Conservation (phyloP, 1,140 invertebrate species). For the Cephus cinctus region DNA sequence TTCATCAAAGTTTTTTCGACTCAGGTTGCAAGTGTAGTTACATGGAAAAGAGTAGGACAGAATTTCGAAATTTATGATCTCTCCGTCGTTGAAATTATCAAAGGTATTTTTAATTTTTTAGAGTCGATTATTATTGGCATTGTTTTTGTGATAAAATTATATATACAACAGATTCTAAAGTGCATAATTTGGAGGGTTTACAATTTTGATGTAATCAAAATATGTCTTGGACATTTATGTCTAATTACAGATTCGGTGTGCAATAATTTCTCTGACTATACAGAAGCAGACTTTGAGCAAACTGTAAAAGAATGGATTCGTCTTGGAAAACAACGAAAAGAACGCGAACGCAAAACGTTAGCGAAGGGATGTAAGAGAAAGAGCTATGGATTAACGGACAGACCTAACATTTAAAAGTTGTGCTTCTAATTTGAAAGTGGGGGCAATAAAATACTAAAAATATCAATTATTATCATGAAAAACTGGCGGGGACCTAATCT, state of each 20-base stretch:
- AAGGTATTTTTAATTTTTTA: no score
- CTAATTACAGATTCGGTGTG: constrained; percentile 3
- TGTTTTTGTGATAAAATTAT: not conserved
- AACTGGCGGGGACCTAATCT: no score
- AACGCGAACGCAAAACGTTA: constrained; percentile 1
- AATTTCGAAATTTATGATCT: constrained; percentile 2
- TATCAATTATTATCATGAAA: not conserved
- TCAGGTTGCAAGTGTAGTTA: not conserved
- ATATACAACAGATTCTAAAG: not conserved
- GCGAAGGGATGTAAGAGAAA: constrained; percentile 4
- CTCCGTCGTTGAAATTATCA: constrained; percentile 1
- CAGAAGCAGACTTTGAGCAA: constrained; percentile 5
- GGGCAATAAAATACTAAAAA: constrained; percentile 1
- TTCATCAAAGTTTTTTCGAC: constrained; percentile 3
- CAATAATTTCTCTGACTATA: constrained; percentile 2
- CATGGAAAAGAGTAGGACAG: not conserved
- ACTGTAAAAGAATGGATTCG: constrained; percentile 4
- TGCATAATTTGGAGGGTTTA: not conserved
- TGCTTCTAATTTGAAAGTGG: constrained; percentile 1
- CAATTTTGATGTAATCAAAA: not conserved
- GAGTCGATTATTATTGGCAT: not conserved
- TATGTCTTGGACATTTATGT: not conserved
- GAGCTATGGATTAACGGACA: constrained; percentile 1
- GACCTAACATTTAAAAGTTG: not conserved
- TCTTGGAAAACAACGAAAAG: constrained; percentile 1